Conservation (phyloP, 2,797 vertebrate genomes). For the Heterohyrax brucei region DNA sequence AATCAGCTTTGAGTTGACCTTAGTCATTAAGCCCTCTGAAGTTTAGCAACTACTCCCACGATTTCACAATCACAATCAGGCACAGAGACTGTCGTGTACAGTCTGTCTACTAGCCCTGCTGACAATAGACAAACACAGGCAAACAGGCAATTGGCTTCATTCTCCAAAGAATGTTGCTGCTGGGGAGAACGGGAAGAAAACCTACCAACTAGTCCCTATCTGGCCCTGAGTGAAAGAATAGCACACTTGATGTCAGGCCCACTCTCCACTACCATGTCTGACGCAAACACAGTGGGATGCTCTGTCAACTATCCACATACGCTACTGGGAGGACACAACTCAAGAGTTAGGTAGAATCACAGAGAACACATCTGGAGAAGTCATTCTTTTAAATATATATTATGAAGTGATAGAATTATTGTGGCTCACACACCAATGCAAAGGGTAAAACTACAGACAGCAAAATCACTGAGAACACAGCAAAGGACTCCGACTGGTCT, state of each 20-base stretch:
- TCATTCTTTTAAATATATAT: not conserved
- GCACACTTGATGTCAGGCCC: not conserved
- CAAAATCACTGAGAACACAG: not conserved
- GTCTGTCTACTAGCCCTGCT: not conserved
- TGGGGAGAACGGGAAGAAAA: not conserved
- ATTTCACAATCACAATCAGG: too few species aligned
- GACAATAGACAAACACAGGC: not conserved
- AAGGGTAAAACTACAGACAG: not conserved
- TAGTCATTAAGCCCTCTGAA: too few species aligned
- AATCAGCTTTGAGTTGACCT: too few species aligned
- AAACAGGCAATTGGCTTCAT: not conserved
- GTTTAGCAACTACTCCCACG: too few species aligned
- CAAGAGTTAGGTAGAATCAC: not conserved
- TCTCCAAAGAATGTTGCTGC: not conserved
- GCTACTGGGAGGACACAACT: not conserved
- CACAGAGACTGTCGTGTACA: not conserved
- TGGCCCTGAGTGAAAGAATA: not conserved
- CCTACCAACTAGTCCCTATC: not conserved
- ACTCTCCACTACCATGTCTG: not conserved
- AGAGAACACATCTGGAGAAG: not conserved
- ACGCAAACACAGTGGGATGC: not conserved
- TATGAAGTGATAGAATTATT: slow-evolving; percentile 21
- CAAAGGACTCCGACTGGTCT: not conserved
- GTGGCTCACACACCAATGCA: not conserved
- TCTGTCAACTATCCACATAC: not conserved